These are phyloP conservation scores for Agelaius phoeniceus DNA, from an alignment of 2,113 vertebrate species.

Conservation along the genomic window DNA sequence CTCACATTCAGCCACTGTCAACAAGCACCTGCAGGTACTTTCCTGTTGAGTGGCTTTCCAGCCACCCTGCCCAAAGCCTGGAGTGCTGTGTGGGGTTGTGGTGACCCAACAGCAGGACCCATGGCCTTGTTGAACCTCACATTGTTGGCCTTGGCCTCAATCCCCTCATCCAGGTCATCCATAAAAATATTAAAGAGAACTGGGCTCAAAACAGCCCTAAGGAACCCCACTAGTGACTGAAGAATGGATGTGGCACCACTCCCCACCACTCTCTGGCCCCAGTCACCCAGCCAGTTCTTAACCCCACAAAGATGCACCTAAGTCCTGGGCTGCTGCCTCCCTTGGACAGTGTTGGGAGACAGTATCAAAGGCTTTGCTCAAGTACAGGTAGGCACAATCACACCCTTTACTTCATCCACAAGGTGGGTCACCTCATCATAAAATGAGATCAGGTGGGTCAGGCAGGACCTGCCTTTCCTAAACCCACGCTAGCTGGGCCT, in stretches of 20 bases:
- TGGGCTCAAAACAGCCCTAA: background rate
- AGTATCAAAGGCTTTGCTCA: background rate
- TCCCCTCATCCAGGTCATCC: background rate
- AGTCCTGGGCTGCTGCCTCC: background rate
- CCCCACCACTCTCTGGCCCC: background rate
- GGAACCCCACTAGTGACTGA: background rate
- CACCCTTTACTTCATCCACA: background rate
- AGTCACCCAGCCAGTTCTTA: background rate
- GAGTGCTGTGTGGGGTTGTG: background rate
- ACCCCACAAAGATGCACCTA: rapidly evolving
- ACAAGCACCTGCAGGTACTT: background rate
- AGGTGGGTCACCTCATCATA: background rate
- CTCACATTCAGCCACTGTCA: background rate
- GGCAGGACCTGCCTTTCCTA: background rate
- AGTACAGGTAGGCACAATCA: background rate
- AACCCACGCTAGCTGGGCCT: background rate
- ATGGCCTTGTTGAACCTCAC: background rate
- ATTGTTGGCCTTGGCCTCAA: background rate
- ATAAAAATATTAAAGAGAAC: background rate
- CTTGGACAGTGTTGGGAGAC: background rate
- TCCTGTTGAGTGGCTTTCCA: background rate
- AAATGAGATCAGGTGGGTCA: background rate
- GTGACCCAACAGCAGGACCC: background rate
- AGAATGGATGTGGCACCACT: background rate
- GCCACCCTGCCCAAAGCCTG: background rate